These are phyloP conservation scores for Carassius auratus DNA, from an alignment of 2,113 vertebrate genomes.

Conservation along the genomic window DNA sequence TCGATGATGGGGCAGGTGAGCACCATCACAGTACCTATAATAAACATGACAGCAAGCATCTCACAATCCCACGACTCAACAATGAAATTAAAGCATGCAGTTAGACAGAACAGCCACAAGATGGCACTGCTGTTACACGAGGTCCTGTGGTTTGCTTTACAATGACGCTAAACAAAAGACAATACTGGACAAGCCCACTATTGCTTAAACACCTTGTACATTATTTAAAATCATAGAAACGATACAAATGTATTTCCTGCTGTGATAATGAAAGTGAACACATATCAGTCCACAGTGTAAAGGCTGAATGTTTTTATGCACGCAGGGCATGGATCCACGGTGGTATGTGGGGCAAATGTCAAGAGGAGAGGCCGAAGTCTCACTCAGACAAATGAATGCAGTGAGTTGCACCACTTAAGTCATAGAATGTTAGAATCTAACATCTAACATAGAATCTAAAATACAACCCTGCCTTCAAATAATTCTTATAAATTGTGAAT, in stretches of 20 bases:
- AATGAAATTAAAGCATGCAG: not conserved
- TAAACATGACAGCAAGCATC: not conserved
- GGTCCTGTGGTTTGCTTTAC: not conserved
- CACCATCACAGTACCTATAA: not conserved
- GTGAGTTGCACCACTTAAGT: conserved; percentile 67
- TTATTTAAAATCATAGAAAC: not conserved
- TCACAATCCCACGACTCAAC: not conserved
- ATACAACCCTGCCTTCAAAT: not conserved
- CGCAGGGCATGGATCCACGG: conserved; percentile 71
- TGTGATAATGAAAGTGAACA: not conserved
- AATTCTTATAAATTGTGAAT: not conserved
- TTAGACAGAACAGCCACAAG: conserved; percentile 32
- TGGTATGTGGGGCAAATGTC: conserved; percentile 87
- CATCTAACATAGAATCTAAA: not conserved
- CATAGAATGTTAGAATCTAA: not conserved
- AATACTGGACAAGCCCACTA: no score
- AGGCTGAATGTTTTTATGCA: not conserved
- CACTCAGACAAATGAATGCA: conserved; percentile 81
- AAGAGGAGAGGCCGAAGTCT: conserved; percentile 84
- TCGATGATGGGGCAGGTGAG: not conserved
- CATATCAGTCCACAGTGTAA: not conserved
- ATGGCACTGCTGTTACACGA: conserved; percentile 35
- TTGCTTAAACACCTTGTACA: not conserved
- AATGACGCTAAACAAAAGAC: not conserved
- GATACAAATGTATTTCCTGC: not conserved